phyloP scores from a whole-genome alignment of 2,797 vertebrate genomes.

The Myripristis murdjan region DNA sequence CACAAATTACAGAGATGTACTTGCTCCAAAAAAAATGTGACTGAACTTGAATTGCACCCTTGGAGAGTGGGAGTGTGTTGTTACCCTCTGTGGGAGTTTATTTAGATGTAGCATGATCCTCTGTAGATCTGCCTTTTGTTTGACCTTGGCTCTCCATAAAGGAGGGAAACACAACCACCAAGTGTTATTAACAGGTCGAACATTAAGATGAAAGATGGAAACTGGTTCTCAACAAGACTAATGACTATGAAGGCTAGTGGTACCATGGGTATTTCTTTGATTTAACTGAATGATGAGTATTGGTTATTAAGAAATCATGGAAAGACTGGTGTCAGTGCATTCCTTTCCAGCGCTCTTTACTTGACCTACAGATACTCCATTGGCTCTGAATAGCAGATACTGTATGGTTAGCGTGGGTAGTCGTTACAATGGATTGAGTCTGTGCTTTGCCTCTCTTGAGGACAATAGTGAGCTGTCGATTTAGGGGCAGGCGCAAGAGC shows the following conservation, averaged over 20 bases:
- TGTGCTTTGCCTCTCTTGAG: constrained; percentile 66
- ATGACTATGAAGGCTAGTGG: constrained; percentile 23
- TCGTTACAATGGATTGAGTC: constrained; percentile 56
- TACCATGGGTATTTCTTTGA: constrained; percentile 24
- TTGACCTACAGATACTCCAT: constrained; percentile 10
- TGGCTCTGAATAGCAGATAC: constrained; percentile 30
- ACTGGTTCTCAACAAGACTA: constrained; percentile 22
- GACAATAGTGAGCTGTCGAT: constrained; percentile 79
- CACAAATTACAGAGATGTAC: constrained; percentile 61
- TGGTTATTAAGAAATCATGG: constrained; percentile 12
- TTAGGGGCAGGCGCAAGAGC: constrained; percentile 53
- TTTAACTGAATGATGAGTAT: constrained; percentile 13
- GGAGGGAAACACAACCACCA: constrained; percentile 30
- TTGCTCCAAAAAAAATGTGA: constrained; percentile 59
- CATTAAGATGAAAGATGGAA: constrained; percentile 45
- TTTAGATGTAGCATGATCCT: constrained; percentile 57
- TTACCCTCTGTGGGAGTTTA: constrained; percentile 43
- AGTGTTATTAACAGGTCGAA: constrained; percentile 44
- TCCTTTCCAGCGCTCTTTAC: constrained; percentile 9
- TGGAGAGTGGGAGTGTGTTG: constrained; percentile 29
- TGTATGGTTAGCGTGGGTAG: constrained; percentile 54
- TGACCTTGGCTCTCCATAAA: constrained; percentile 69
- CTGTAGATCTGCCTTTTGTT: constrained; percentile 61
- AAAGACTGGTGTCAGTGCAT: constrained; percentile 19
- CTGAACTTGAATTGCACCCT: constrained; percentile 58